Evolutionary conservation across 1,140 invertebrate species (phyloP).

Genomic region (Choristoneura fumiferana): DNA sequence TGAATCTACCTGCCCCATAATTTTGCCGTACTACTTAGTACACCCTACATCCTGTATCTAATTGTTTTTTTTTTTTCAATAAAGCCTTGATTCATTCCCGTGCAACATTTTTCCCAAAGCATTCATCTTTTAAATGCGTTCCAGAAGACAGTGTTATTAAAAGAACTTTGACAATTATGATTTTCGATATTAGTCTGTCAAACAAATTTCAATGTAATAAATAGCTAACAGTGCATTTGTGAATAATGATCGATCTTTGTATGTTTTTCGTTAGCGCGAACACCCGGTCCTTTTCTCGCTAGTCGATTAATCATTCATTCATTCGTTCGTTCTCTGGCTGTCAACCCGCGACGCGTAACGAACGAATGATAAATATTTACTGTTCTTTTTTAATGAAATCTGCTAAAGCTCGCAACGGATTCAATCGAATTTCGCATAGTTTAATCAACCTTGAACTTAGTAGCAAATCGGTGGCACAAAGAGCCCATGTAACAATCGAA

Average conservation of each 20-base stretch:
- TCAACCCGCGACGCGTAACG: conserved; percentile 37
- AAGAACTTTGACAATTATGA: background rate
- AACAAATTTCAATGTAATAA: background rate
- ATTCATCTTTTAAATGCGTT: too few species aligned
- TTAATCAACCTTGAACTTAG: conserved; percentile 7
- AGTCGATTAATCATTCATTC: conserved; percentile 31
- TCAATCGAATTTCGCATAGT: background rate
- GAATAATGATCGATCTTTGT: background rate
- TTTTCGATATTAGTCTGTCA: background rate
- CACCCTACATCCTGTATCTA: too few species aligned
- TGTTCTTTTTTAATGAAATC: conserved; percentile 15
- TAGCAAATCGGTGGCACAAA: conserved; percentile 19
- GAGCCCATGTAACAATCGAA: conserved; percentile 36
- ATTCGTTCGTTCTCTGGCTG: conserved; percentile 27
- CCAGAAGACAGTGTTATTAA: too few species aligned
- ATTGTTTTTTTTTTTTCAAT: too few species aligned
- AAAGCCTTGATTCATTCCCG: too few species aligned
- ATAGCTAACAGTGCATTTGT: background rate
- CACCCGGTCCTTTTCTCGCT: conserved; percentile 24
- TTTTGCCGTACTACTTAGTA: too few species aligned
- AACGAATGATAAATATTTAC: conserved; percentile 50
- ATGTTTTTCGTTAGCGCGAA: conserved; percentile 30
- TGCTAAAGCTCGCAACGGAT: background rate
- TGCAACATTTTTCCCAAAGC: too few species aligned
- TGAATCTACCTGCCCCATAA: too few species aligned